A percentile compares a stretch with the other conserved stretches of the same genome.
These are phyloP conservation scores for Pseudomyrmex pallidus DNA, from an alignment of 1,140 invertebrate genomes.

Conservation along the genomic window DNA sequence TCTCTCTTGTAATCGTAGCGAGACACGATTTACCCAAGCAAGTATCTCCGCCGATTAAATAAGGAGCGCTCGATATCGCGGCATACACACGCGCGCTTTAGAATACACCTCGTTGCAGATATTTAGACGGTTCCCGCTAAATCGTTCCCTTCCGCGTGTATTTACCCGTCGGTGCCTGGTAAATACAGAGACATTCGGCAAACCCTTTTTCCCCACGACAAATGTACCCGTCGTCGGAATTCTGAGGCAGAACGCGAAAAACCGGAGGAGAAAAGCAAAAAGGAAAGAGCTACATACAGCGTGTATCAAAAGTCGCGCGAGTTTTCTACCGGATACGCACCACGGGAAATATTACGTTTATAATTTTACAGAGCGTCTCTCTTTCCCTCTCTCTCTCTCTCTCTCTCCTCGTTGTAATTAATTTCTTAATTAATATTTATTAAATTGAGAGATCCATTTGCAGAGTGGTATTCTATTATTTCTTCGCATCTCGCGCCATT, in stretches of 20 bases:
- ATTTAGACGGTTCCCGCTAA: conserved; percentile 53
- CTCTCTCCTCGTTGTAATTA: background rate
- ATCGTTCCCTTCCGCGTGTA: conserved; percentile 56
- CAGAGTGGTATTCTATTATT: background rate
- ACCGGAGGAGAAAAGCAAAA: conserved; percentile 43
- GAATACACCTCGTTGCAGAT: conserved; percentile 60
- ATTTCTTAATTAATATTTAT: background rate
- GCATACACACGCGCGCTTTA: conserved; percentile 29
- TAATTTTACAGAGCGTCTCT: background rate
- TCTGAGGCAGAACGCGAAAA: conserved; percentile 51
- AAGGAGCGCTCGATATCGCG: conserved; percentile 53
- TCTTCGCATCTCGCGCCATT: background rate
- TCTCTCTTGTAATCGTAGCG: conserved; percentile 35
- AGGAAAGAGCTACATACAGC: background rate
- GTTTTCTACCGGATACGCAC: background rate
- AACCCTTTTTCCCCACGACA: conserved; percentile 54
- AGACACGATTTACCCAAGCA: conserved; percentile 50
- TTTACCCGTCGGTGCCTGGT: conserved; percentile 42
- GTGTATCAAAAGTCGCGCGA: conserved; percentile 33
- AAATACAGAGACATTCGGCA: conserved; percentile 61
- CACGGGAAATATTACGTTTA: background rate
- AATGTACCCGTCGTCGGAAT: conserved; percentile 58
- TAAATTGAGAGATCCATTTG: background rate
- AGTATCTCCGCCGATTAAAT: conserved; percentile 58
- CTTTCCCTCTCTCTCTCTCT: too few species aligned